phyloP scores from a whole-genome alignment of 2,113 vertebrate genomes.

The Lycocorax pyrrhopterus region DNA sequence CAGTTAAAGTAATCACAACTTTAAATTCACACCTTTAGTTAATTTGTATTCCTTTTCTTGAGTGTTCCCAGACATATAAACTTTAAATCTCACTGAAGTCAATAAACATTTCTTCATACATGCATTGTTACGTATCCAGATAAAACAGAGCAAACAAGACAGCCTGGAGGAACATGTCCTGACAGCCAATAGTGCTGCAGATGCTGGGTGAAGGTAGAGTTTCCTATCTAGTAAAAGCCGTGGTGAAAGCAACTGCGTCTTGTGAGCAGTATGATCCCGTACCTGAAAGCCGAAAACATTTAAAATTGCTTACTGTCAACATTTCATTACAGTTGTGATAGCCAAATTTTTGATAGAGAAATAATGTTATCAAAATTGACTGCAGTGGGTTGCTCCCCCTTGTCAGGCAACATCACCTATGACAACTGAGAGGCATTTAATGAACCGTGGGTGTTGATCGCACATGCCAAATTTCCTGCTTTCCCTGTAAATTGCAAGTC shows the following conservation, averaged over 20 bases:
- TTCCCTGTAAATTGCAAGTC: background rate
- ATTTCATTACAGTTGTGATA: background rate
- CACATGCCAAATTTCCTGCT: background rate
- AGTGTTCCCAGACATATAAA: background rate
- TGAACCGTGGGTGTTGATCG: background rate
- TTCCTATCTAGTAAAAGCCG: background rate
- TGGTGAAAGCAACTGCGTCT: background rate
- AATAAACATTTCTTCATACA: constrained; percentile 4
- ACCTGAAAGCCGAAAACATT: background rate
- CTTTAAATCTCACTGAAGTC: background rate
- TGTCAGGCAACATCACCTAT: background rate
- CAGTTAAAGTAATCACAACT: constrained; percentile 9
- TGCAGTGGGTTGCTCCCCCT: background rate
- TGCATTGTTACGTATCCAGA: background rate
- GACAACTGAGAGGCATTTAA: background rate
- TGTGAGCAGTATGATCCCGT: background rate
- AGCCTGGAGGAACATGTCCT: background rate
- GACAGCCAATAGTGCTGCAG: background rate
- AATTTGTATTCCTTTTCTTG: background rate
- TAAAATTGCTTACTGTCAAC: background rate
- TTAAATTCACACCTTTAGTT: constrained; percentile 35
- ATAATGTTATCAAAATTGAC: constrained; percentile 6
- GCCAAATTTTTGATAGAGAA: background rate
- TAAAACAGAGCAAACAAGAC: background rate
- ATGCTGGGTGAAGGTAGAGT: background rate